These are phyloP conservation scores for Cacatua alba DNA, from an alignment of 2,113 vertebrate species.

Conservation along the genomic window DNA sequence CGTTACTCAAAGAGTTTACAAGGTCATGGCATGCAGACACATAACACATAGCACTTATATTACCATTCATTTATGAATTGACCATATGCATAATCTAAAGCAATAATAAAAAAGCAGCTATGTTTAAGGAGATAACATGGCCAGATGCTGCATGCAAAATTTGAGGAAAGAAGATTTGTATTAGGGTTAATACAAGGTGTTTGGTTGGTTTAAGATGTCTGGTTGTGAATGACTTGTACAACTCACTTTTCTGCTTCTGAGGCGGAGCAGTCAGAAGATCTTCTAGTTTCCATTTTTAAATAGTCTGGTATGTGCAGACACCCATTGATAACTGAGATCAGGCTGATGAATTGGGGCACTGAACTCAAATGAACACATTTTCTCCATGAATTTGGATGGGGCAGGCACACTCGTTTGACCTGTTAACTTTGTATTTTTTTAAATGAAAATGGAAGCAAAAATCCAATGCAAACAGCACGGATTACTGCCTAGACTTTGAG, in stretches of 20 bases:
- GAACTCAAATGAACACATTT: background rate
- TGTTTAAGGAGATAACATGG: background rate
- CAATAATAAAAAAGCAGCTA: background rate
- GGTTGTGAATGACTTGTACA: background rate
- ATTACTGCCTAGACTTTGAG: background rate
- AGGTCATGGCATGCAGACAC: background rate
- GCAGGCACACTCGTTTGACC: background rate
- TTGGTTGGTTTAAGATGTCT: background rate
- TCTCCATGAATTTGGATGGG: background rate
- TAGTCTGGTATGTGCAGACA: background rate
- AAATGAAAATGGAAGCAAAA: background rate
- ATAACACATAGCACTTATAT: background rate
- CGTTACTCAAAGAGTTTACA: background rate
- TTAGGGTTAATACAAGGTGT: background rate
- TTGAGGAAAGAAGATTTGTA: background rate
- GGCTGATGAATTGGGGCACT: background rate
- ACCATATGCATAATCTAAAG: background rate
- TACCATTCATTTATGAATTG: background rate
- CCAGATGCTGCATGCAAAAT: background rate
- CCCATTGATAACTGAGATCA: background rate
- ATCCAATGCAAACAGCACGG: background rate
- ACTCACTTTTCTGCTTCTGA: background rate
- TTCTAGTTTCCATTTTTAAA: background rate
- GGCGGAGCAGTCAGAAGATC: accelerated
- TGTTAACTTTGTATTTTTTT: background rate